Base-by-base conservation (phyloP, 2,797 vertebrate species). In the Clamator glandarius region DNA sequence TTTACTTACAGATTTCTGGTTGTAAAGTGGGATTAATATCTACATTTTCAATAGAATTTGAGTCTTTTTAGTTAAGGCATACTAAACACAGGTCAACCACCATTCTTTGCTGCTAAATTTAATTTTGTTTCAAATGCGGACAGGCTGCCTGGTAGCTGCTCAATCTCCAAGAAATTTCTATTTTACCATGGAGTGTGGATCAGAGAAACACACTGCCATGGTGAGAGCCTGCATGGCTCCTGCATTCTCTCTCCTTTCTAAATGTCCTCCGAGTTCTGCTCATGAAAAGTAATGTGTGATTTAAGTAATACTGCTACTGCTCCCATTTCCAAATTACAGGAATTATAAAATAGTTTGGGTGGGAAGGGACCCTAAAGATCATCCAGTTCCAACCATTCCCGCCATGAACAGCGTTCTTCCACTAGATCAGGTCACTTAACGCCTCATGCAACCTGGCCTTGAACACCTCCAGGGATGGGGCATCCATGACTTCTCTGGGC, bases 161-260 rank as follows among this genome's bases (percentile, higher is more conserved):
- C 24, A 12, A 33, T 35, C 48, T 67, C 73, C 28, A 36, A 42
- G 15, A 41, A 54, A 17, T 18, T 24, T 54, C 31, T 19, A 1
- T 15, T 66, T 72, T 33, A 66, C 39, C 3, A 3, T 1, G 7
- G 35, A 68, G 31, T 8, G 2, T 1, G 2, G 33, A 7, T 11
- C 20, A 80, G 31, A 39, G 25, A 68, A 24, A 51, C 11, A 8
- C 0, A 9, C 23, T 33, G 69, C 5, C 0, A 5, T 2, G 2
- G 6, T 3, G 15, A 33, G 14, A 57, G 15, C 12, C 50, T 39
- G n/a, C n/a, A n/a, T n/a, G n/a, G n/a, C n/a, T n/a, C n/a, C n/a
- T n/a, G 24, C 23, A 10, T 26, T 9, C n/a, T 46, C 36, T 36
- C 29, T 55, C n/a, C 35, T 46, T 68, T 24, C 44, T 29, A 33